Percentiles rank a stretch among this genome's conserved stretches.
Evolutionary conservation across 2,113 vertebrate genomes (phyloP).

Genomic region (Sclerurus mexicanus): DNA sequence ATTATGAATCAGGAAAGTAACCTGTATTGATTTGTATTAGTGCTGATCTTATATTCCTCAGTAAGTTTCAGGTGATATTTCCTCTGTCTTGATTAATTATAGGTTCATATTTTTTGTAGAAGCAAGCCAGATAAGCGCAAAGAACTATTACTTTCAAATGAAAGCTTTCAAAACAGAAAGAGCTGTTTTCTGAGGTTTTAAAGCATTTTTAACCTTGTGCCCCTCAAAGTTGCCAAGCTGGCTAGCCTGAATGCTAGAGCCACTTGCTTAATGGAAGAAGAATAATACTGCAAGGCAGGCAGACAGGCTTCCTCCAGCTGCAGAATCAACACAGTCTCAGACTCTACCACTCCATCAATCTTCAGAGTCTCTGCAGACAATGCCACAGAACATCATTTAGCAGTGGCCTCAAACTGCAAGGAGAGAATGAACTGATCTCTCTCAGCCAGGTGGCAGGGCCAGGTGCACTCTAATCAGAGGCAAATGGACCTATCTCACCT

Average conservation of each 20-base stretch:
- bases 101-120: neutral
- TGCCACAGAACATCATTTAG: neutral
- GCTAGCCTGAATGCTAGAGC: neutral
- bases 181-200: neutral
- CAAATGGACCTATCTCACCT: neutral
- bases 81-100: neutral
- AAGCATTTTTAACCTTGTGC: neutral
- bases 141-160: neutral
- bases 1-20: conserved; percentile 32
- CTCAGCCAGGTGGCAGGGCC: neutral
- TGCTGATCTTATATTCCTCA: neutral
- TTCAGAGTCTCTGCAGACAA: neutral
- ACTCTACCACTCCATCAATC: neutral
- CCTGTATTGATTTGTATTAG: conserved; percentile 30
- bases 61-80: conserved; percentile 8
- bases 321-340: neutral
- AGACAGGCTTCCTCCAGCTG: neutral
- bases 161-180: neutral
- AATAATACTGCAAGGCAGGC: neutral
- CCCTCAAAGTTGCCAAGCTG: neutral
- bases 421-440: neutral
- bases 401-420: neutral
- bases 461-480: neutral
- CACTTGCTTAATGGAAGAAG: neutral
- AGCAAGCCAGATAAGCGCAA: neutral